Percentiles rank a stretch among this genome's conserved stretches.
Evolutionary conservation across 2,797 vertebrate species (phyloP).

Genomic region (Rhinoraja longicauda): DNA sequence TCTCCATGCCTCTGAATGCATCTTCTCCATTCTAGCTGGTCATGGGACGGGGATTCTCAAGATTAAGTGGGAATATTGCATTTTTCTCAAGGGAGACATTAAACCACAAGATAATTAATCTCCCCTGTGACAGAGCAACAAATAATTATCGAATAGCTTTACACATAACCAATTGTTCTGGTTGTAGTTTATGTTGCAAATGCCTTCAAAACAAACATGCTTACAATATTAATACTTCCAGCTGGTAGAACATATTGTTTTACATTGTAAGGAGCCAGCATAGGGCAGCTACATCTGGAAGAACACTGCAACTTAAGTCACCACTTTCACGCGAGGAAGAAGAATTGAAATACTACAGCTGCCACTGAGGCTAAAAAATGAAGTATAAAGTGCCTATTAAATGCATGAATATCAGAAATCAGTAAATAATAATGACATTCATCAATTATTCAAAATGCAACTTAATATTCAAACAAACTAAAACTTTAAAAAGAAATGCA

Average conservation of each 20-base stretch:
- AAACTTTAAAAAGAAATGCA: background rate
- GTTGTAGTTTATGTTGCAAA: background rate
- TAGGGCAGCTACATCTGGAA: background rate
- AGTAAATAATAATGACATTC: background rate
- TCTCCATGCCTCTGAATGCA: no score
- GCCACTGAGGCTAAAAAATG: background rate
- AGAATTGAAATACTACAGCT: background rate
- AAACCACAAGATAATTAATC: no score
- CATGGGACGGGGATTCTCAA: no score
- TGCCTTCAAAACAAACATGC: background rate
- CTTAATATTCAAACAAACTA: background rate
- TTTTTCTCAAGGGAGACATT: no score
- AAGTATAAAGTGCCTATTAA: background rate
- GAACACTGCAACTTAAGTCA: background rate
- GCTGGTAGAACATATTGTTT: background rate
- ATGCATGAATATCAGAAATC: background rate
- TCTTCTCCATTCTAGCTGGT: no score
- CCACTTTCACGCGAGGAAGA: background rate
- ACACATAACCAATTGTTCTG: background rate
- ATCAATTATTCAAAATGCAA: background rate
- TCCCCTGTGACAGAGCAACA: background rate
- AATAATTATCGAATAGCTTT: constrained; percentile 4
- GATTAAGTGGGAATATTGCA: no score
- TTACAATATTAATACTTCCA: background rate
- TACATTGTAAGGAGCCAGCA: background rate